These are phyloP conservation scores for Archilochus colubris DNA, from an alignment of 2,113 vertebrate genomes.

Conservation along the genomic window DNA sequence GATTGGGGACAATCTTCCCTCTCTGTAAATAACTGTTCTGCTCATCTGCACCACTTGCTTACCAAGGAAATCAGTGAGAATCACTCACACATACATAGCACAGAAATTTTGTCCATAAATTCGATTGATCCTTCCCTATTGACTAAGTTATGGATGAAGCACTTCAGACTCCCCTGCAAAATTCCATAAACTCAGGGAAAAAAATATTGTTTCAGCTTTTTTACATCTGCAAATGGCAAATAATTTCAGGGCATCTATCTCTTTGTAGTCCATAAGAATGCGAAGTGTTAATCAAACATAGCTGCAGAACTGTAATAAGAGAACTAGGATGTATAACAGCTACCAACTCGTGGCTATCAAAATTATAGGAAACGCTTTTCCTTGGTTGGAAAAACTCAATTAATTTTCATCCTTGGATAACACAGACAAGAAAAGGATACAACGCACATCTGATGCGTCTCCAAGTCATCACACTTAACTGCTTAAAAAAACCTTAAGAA, in stretches of 20 bases:
- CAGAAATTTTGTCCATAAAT: background rate
- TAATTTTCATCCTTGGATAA: background rate
- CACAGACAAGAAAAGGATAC: background rate
- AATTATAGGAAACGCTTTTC: background rate
- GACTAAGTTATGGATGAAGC: background rate
- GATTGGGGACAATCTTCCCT: background rate
- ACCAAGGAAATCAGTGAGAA: background rate
- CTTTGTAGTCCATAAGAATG: background rate
- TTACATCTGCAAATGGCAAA: background rate
- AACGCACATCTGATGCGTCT: background rate
- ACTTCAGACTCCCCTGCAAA: background rate
- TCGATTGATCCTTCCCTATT: background rate
- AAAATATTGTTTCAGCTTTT: background rate
- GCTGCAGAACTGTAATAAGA: background rate
- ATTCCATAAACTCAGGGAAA: background rate
- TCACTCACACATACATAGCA: background rate
- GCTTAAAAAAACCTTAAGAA: constrained; percentile 38
- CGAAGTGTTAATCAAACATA: background rate
- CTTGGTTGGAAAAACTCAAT: background rate
- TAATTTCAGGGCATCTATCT: background rate
- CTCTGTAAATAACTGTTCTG: background rate
- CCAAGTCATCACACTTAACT: background rate
- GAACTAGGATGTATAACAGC: background rate
- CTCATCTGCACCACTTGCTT: background rate
- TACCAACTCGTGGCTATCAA: background rate